Base-by-base conservation (phyloP, 2,113 vertebrate species). In the Motacilla alba region DNA sequence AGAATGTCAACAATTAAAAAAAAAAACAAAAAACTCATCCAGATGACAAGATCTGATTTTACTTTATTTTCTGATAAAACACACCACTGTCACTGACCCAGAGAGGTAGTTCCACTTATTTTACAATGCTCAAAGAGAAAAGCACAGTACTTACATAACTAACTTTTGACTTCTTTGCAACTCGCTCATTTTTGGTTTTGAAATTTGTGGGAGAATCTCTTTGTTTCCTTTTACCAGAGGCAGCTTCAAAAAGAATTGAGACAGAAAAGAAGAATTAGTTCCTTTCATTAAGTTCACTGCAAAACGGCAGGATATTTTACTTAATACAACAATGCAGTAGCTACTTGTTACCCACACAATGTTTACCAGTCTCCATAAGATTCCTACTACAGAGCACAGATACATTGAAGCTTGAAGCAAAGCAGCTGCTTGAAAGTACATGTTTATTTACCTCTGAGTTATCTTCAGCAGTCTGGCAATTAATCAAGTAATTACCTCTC, bases 181-280 rank as follows among this genome's bases (percentile, higher is more conserved):
- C 96, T 13, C 93, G 98, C 83, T 90, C 73, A n/a, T 94, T 94
- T 68, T 68, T 72, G 27, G 43, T 87, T 81, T 94, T 88, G 72
- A 87, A 90, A 9, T 97, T 95, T 76, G 95, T 90, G 22, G 97
- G 96, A 88, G 91, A 97, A 35, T 93, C 97, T 26, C 88, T 62
- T n/a, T 95, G 84, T 74, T 99, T 99, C 90, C 98, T 98, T 95
- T 98, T 99, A 78, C 90, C 91, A 79, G 96, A 93, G 14, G 92
- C 83, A 95, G 95, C 98, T 98, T 97, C 72, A 87, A 96, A 96
- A 81, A 83, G 15, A 59, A 93, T 87, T 28, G 3, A 87, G 27
- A 81, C 66, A 39, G 59, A 90, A 87, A 58, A 63, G 33, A 76
- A 55, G 6, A 60, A 44, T 69, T 44, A 77, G 26, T 44, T 68